A percentile compares a stretch with the other conserved stretches of the same genome.
Conservation (phyloP, 2,113 vertebrate species). For the Oxygymnocypris stewartii region DNA sequence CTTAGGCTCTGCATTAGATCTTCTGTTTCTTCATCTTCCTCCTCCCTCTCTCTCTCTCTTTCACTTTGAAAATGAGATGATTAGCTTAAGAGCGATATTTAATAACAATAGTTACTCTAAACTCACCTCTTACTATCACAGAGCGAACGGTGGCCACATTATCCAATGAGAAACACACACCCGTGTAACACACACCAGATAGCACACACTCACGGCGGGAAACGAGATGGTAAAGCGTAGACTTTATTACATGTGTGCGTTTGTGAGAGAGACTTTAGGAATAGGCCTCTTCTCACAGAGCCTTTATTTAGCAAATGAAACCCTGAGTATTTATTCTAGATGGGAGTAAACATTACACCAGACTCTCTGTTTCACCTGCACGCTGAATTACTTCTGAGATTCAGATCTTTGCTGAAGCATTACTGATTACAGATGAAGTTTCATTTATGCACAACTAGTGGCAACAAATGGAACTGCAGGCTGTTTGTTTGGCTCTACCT, state of each 20-base stretch:
- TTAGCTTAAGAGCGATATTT: constrained; percentile 1
- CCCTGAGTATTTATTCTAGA: neutral
- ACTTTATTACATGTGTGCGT: neutral
- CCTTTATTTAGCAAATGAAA: constrained; percentile 4
- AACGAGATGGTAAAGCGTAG: neutral
- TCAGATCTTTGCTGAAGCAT: neutral
- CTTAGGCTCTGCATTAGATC: neutral
- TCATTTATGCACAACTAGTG: neutral
- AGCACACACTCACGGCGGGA: neutral
- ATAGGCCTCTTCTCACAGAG: neutral
- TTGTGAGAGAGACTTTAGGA: neutral
- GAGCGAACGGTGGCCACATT: neutral
- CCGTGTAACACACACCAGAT: neutral
- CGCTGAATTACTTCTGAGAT: neutral
- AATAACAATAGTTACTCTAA: constrained; percentile 2
- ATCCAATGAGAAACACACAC: neutral
- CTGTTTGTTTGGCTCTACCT: neutral
- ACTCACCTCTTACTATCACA: constrained; percentile 5
- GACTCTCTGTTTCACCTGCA: neutral
- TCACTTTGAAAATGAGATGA: constrained; percentile 4
- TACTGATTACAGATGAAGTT: neutral
- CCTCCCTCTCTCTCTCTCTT: neutral
- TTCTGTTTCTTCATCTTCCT: neutral
- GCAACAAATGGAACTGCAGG: neutral
- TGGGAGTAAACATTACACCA: neutral